These are phyloP conservation scores for Malacosoma neustria DNA, from an alignment of 2,888 invertebrate species.

Conservation along the genomic window DNA sequence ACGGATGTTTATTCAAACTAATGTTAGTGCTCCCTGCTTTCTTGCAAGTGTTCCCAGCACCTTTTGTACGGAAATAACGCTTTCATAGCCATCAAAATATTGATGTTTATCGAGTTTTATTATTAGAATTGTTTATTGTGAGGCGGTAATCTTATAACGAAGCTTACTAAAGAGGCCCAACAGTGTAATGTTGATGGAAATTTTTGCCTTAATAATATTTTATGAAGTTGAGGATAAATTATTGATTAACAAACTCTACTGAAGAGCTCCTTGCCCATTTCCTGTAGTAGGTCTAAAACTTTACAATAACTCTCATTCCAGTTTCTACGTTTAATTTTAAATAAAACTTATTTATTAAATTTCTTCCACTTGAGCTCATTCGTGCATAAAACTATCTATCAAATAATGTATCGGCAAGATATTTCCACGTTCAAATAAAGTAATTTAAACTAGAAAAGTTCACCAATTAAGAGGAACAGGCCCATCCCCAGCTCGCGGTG, in stretches of 20 bases:
- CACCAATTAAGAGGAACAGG: slow-evolving; percentile 34
- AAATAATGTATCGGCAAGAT: no score
- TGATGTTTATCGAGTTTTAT: neutral
- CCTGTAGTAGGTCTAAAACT: no score
- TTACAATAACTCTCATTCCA: no score
- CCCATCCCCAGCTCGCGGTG: slow-evolving; percentile 27
- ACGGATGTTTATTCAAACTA: slow-evolving; percentile 16
- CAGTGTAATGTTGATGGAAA: no score
- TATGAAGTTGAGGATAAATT: no score
- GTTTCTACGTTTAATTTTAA: no score
- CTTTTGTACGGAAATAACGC: neutral
- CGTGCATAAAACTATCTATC: slow-evolving; percentile 1
- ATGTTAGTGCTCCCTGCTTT: no score
- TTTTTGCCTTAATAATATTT: no score
- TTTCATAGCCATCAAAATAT: neutral
- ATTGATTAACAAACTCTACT: no score
- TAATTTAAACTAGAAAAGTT: slow-evolving; percentile 49
- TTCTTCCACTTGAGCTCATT: neutral
- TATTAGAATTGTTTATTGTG: neutral
- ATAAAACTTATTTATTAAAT: neutral
- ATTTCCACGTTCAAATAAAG: slow-evolving; percentile 19
- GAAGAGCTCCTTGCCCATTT: no score
- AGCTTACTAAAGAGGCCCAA: no score
- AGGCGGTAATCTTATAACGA: neutral
- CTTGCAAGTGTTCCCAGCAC: no score